Conservation (phyloP, 2,113 vertebrate species). For the Oncorhynchus clarkii region DNA sequence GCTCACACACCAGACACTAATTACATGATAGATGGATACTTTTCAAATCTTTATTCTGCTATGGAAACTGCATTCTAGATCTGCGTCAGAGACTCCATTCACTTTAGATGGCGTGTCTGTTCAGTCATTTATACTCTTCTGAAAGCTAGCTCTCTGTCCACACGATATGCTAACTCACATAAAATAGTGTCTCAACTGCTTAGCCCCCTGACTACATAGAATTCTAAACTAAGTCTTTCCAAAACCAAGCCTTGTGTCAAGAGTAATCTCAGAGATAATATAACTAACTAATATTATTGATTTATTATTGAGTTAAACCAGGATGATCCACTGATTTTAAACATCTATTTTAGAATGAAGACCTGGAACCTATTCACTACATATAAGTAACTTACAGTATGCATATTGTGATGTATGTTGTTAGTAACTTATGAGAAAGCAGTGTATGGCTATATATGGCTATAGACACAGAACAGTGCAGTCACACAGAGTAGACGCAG, state of each 20-base stretch:
- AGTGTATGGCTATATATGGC: constrained; percentile 52
- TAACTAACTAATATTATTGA: too few species aligned
- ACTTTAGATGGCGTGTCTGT: constrained; percentile 19
- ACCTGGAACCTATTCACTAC: background rate
- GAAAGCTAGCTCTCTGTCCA: background rate
- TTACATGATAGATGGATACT: constrained; percentile 61
- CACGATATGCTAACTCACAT: background rate
- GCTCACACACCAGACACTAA: constrained; percentile 53
- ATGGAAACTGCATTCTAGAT: constrained; percentile 51
- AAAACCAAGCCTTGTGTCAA: too few species aligned
- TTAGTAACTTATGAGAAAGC: constrained; percentile 69
- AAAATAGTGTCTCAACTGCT: background rate
- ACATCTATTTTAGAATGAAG: background rate
- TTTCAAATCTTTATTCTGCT: constrained; percentile 49
- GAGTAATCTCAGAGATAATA: too few species aligned
- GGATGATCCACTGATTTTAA: too few species aligned
- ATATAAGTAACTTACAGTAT: background rate
- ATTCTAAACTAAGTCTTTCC: too few species aligned
- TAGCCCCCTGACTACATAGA: background rate
- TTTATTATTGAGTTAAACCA: too few species aligned
- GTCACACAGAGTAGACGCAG: constrained; percentile 47
- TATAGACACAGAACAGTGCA: constrained; percentile 45
- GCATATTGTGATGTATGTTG: constrained; percentile 6
- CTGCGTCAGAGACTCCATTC: constrained; percentile 36
- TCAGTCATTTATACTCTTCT: background rate